Percentiles rank a stretch among this genome's conserved stretches.
These are phyloP conservation scores for Eufriesea mexicana DNA, from an alignment of 1,140 invertebrate genomes.

Conservation along the genomic window DNA sequence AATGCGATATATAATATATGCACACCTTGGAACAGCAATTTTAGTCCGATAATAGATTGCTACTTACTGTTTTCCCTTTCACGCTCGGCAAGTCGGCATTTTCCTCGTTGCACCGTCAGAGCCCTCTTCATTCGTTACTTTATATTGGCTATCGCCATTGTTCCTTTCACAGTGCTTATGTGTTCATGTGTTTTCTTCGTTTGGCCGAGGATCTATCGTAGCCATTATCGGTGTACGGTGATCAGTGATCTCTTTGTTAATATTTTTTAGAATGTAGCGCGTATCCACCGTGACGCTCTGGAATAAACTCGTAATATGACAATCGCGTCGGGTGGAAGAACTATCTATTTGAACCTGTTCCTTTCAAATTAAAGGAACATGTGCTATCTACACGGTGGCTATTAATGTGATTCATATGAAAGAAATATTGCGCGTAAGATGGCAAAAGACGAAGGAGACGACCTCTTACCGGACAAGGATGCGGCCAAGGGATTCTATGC, in stretches of 20 bases:
- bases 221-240: conserved; percentile 13
- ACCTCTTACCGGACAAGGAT: conserved; percentile 93
- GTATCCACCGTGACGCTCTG: background rate
- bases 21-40: background rate
- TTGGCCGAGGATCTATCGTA: conserved; percentile 4
- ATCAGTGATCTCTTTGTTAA: conserved; percentile 41
- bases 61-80: conserved; percentile 26
- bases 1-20: background rate
- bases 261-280: conserved; percentile 21
- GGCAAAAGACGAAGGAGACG: conserved; percentile 92
- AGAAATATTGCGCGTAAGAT: conserved; percentile 76
- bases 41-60: conserved; percentile 38
- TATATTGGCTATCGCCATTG: conserved; percentile 39
- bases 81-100: background rate
- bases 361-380: conserved; percentile 40
- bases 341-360: conserved; percentile 23
- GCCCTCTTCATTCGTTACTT: conserved; percentile 29
- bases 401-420: conserved; percentile 41
- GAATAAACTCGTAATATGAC: conserved; percentile 37
- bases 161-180: conserved; percentile 28
- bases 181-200: conserved; percentile 30
- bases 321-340: conserved; percentile 31
- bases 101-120: conserved; percentile 23
- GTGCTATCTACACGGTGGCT: conserved; percentile 27
- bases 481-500: conserved; percentile 97